These are phyloP conservation scores for Drosophila ambigua DNA, from an alignment of 1,140 invertebrate genomes.

Conservation along the genomic window DNA sequence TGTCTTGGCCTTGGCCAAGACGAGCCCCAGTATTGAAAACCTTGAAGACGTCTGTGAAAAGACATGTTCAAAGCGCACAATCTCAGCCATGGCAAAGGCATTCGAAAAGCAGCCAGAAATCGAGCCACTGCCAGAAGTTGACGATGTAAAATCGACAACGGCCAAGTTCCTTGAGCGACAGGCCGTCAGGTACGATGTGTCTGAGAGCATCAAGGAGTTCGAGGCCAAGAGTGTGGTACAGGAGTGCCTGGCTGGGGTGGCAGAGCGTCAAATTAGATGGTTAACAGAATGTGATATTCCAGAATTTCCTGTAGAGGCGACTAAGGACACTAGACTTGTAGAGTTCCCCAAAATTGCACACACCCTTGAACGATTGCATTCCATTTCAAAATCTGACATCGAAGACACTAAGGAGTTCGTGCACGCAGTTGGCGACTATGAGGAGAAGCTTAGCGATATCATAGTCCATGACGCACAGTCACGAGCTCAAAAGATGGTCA, in stretches of 20 bases:
- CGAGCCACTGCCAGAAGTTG: background rate
- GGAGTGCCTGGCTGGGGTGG: slow-evolving; percentile 13
- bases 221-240: slow-evolving; percentile 28
- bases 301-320: slow-evolving; percentile 60
- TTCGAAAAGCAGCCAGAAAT: slow-evolving; percentile 32
- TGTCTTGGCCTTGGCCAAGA: slow-evolving; percentile 28
- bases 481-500: background rate
- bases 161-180: slow-evolving; percentile 60
- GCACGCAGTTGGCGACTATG: slow-evolving; percentile 32
- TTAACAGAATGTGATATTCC: slow-evolving; percentile 51
- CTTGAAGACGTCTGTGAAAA: slow-evolving; percentile 61
- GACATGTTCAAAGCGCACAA: slow-evolving; percentile 64
- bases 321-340: slow-evolving; percentile 20
- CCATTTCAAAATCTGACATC: slow-evolving; percentile 64
- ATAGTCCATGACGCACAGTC: slow-evolving; percentile 15
- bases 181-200: slow-evolving; percentile 22
- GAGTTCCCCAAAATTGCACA: slow-evolving; percentile 57
- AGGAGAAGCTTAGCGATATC: slow-evolving; percentile 44
- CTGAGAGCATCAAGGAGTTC: slow-evolving; percentile 45
- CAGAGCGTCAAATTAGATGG: slow-evolving; percentile 36
- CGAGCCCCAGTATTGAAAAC: slow-evolving; percentile 49
- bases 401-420: slow-evolving; percentile 56
- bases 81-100: slow-evolving; percentile 51
- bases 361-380: slow-evolving; percentile 62
- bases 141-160: slow-evolving; percentile 41